Evolutionary conservation across 2,113 vertebrate genomes (phyloP).

Genomic region (Tupaia chinensis): DNA sequence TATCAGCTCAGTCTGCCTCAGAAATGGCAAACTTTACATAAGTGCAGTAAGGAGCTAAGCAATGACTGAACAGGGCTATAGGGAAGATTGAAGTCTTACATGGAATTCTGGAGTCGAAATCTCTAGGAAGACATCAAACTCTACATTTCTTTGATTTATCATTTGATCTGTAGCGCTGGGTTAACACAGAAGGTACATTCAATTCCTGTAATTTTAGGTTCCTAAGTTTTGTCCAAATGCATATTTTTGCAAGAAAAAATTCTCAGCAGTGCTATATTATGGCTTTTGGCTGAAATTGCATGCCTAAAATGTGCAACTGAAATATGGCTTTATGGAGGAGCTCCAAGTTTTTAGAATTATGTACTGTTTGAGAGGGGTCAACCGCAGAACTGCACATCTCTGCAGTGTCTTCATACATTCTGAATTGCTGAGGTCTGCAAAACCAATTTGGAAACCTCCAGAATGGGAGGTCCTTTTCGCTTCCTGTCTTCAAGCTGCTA

Average conservation of each 20-base stretch:
- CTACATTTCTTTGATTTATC: constrained; percentile 61
- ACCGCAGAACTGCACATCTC: constrained; percentile 74
- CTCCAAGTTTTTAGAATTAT: constrained; percentile 80
- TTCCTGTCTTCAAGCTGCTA: constrained; percentile 53
- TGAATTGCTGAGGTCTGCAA: constrained; percentile 78
- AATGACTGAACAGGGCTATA: not conserved
- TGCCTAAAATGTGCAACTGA: constrained; percentile 79
- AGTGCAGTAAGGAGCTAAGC: constrained; percentile 26
- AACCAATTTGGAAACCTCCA: constrained; percentile 75
- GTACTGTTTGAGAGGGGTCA: constrained; percentile 76
- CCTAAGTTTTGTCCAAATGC: constrained; percentile 72
- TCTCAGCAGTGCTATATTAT: constrained; percentile 74
- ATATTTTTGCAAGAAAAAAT: constrained; percentile 72
- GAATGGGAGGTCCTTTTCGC: constrained; percentile 70
- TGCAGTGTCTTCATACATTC: constrained; percentile 75
- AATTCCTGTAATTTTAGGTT: constrained; percentile 70
- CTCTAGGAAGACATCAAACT: constrained; percentile 59
- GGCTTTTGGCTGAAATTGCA: constrained; percentile 79
- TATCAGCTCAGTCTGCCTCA: not conserved
- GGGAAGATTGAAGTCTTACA: constrained; percentile 10
- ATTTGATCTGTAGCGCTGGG: constrained; percentile 59
- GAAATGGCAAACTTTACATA: not conserved
- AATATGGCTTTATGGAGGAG: constrained; percentile 77
- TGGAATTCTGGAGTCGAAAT: not conserved
- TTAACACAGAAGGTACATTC: constrained; percentile 65